Evolutionary conservation across 2,113 vertebrate species (phyloP).

Genomic region (Panthera leo): DNA sequence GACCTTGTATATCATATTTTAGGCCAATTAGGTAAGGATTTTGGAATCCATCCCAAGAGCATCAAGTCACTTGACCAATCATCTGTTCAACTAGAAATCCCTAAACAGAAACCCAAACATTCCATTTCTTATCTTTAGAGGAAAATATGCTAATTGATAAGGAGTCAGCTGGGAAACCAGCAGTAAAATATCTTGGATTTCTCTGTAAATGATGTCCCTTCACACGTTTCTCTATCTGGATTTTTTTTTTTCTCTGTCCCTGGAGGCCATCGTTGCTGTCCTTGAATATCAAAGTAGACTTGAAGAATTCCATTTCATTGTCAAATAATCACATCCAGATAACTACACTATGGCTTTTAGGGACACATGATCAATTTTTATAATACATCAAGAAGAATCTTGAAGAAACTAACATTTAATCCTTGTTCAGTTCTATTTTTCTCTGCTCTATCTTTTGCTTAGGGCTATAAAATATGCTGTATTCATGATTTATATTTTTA

Average conservation of each 20-base stretch:
- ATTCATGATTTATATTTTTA: slow-evolving; percentile 7
- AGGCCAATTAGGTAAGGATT: background rate
- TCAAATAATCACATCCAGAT: slow-evolving; percentile 44
- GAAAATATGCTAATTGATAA: background rate
- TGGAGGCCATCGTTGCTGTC: background rate
- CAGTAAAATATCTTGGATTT: background rate
- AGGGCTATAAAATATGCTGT: background rate
- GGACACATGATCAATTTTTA: slow-evolving; percentile 49
- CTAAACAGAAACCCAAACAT: background rate
- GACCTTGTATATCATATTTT: background rate
- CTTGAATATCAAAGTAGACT: background rate
- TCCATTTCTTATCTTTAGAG: background rate
- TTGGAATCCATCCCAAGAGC: background rate
- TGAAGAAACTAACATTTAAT: background rate
- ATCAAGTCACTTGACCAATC: background rate
- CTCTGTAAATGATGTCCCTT: background rate
- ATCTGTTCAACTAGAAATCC: background rate
- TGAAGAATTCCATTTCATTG: slow-evolving; percentile 21
- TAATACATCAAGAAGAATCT: slow-evolving; percentile 17
- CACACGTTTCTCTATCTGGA: background rate
- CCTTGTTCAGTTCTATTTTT: slow-evolving; percentile 1
- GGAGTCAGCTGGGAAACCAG: background rate
- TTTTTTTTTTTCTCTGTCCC: slow-evolving; percentile 7
- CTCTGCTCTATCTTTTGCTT: slow-evolving; percentile 34
- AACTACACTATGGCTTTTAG: slow-evolving; percentile 41